phyloP scores from a whole-genome alignment of 2,113 vertebrate genomes.

The Pandion haliaetus region DNA sequence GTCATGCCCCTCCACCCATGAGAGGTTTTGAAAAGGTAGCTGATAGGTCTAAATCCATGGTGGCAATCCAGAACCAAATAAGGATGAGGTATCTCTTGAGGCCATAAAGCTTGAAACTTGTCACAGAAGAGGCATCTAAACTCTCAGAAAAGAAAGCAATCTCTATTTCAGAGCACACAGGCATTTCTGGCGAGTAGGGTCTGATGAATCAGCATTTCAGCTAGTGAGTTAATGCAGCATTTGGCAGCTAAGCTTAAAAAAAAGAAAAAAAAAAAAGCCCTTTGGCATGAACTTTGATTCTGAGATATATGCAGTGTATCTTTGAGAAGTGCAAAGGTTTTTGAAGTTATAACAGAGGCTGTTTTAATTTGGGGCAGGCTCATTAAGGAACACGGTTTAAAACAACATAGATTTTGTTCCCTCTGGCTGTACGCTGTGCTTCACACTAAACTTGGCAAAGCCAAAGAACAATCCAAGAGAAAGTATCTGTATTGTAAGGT shows the following conservation, averaged over 20 bases:
- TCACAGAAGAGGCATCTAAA: not conserved
- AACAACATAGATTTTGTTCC: slow-evolving; percentile 40
- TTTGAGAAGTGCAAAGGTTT: slow-evolving; percentile 16
- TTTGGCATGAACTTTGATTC: slow-evolving; percentile 50
- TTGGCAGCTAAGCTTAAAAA: slow-evolving; percentile 22
- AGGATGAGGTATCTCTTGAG: not conserved
- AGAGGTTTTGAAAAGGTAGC: not conserved
- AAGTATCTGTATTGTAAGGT: not conserved
- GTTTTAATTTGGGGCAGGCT: slow-evolving; percentile 55
- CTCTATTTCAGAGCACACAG: slow-evolving; percentile 5
- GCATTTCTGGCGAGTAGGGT: not conserved
- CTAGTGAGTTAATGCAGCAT: slow-evolving; percentile 31
- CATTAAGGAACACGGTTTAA: slow-evolving; percentile 19
- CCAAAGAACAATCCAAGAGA: not conserved
- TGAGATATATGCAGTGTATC: slow-evolving; percentile 8
- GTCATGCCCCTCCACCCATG: not conserved
- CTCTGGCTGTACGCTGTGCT: not conserved
- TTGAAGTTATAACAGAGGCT: slow-evolving; percentile 23
- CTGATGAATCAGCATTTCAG: slow-evolving; percentile 60
- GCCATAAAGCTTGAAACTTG: not conserved
- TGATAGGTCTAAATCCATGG: not conserved
- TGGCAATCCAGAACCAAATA: not conserved
- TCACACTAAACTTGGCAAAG: slow-evolving; percentile 9
- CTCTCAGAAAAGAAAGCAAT: slow-evolving; percentile 3
- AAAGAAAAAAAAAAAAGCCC: not conserved